Percentiles rank a stretch among this genome's conserved stretches.
These are phyloP conservation scores for Pachypanchax playfairii DNA, from an alignment of 2,113 vertebrate species.

Conservation along the genomic window DNA sequence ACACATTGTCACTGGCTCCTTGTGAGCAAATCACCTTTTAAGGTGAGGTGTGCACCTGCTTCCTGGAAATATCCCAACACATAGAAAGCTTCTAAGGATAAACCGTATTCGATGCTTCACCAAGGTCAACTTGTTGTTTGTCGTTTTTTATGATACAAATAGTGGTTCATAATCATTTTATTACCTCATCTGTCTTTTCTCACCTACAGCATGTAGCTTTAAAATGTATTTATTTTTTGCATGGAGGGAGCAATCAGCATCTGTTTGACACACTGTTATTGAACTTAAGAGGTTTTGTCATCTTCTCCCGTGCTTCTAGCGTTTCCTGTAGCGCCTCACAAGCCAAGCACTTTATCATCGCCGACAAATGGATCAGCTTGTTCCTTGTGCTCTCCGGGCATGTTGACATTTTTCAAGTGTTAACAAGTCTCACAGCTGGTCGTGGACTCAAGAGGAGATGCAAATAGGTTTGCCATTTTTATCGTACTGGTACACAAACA, in stretches of 20 bases:
- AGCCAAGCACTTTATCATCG: conserved; percentile 27
- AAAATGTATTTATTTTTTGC: conserved; percentile 53
- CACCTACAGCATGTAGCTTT: conserved; percentile 16
- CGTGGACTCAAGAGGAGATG: conserved; percentile 86
- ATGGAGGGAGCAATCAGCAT: conserved; percentile 47
- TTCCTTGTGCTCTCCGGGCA: conserved; percentile 26
- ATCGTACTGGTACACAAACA: conserved; percentile 97
- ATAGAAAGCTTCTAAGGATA: conserved; percentile 13
- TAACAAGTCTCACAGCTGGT: conserved; percentile 46
- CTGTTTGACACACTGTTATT: conserved; percentile 40
- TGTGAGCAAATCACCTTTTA: conserved; percentile 46
- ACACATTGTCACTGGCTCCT: conserved; percentile 30
- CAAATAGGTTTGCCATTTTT: conserved; percentile 94
- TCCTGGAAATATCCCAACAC: conserved; percentile 40
- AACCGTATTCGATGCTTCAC: conserved; percentile 37
- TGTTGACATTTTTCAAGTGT: conserved; percentile 67
- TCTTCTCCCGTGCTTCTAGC: conserved; percentile 18
- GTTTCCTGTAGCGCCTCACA: conserved; percentile 42
- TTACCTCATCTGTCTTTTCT: conserved; percentile 33
- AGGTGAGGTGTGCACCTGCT: conserved; percentile 33
- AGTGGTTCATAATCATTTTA: conserved; percentile 36
- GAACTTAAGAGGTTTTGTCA: conserved; percentile 22
- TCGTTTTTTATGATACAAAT: conserved; percentile 37
- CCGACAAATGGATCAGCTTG: conserved; percentile 41
- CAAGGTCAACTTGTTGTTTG: conserved; percentile 22